Base-by-base conservation (phyloP, 2,113 vertebrate genomes). In the Redunca redunca region DNA sequence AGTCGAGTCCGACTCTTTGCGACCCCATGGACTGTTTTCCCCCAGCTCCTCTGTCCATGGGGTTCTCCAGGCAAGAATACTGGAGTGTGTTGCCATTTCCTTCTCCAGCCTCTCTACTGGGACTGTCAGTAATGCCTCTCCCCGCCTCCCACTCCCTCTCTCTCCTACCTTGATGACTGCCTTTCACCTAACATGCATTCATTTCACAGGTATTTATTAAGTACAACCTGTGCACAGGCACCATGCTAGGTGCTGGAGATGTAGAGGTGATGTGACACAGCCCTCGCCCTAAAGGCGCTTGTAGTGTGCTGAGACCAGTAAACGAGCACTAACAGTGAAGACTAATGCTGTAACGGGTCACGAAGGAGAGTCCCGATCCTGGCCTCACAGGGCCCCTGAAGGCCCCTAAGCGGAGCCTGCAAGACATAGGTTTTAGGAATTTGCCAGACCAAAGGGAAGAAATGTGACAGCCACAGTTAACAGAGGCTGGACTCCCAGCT, bases 121-220 rank as follows among this genome's bases (percentile, higher is more conserved):
- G 17, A 88, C 53, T 91, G 19, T 50, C 60, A 57, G 0, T 26
- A 64, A 53, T 8, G 6, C 3, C 6, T 28, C 28, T 58, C 12
- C 5, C 16, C 3, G 9, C 3, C 2, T 83, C n/a, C 12, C n/a
- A 71, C 50, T 2, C 30, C 36, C 4, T 67, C 28, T 74, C 30
- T 77, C 50, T 33, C 17, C 60, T 9, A 78, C 26, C 17, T 81
- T 5, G 33, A 15, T 64, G 81, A 57, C n/a, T 71, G 11, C 60
- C 50, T 71, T 93, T 93, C 13, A 55, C n/a, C 64, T 53, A 43
- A 36, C 2, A 52, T 64, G 52, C 11, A 12, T 26, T 90, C 21
- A n/a, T 52, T 88, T 95, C n/a, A 60, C 30, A 93, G 55, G 17
- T 50, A 82, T 57, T 50, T 90, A 83, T 74, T 48, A 92, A 88